Percentiles rank a stretch among this genome's conserved stretches.
Conservation (phyloP, 2,888 invertebrate genomes). For the Gandaritis pyraliata region DNA sequence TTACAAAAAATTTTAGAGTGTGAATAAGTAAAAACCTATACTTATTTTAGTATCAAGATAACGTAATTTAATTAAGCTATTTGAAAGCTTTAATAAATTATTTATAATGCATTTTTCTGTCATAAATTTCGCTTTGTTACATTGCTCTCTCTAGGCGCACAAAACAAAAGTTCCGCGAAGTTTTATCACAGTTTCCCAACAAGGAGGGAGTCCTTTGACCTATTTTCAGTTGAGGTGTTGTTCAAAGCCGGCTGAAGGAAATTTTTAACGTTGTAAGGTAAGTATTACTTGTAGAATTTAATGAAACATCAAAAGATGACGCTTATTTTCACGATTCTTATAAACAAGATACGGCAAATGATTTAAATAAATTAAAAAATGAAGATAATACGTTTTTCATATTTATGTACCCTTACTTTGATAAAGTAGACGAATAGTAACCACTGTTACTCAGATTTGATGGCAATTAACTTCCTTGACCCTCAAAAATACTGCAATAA, state of each 20-base stretch:
- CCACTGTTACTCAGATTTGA: no score
- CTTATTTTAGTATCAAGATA: no score
- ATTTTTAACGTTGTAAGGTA: constrained; percentile 31
- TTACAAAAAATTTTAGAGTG: no score
- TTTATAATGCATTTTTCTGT: constrained; percentile 39
- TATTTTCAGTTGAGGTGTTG: constrained; percentile 70
- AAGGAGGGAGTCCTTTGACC: constrained; percentile 74
- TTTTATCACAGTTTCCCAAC: constrained; percentile 75
- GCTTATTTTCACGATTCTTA: background rate
- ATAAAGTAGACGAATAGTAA: no score
- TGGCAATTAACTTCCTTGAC: no score
- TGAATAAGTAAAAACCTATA: no score
- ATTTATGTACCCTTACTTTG: no score
- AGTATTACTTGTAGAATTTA: constrained; percentile 1
- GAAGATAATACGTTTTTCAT: no score
- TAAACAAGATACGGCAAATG: background rate
- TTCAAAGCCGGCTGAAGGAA: constrained; percentile 42
- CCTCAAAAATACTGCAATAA: no score
- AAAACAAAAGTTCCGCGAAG: constrained; percentile 80
- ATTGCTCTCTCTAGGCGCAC: constrained; percentile 68
- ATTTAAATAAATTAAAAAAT: no score
- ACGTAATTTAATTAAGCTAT: background rate
- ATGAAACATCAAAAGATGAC: constrained; percentile 4
- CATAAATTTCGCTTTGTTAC: constrained; percentile 52
- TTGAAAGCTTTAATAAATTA: constrained; percentile 22